Base-by-base conservation (phyloP, 2,888 invertebrate species). In the Sclerodermus sp. region DNA sequence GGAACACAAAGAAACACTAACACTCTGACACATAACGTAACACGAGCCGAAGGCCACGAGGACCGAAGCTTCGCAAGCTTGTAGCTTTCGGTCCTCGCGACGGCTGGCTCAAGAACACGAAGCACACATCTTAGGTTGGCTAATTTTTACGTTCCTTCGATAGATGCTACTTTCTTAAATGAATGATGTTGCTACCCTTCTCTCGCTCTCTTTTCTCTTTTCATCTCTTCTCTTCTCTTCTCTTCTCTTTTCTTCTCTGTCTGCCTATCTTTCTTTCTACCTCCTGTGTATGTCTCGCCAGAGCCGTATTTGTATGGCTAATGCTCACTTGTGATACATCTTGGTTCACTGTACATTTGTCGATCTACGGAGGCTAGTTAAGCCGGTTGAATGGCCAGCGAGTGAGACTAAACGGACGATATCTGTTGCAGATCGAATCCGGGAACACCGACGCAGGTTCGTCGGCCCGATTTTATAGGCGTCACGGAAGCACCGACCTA, bases 381-480 rank as follows among this genome's bases (percentile, higher is more conserved):
- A 23, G 8, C 8, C 3, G 23, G 4, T 23, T 23, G 23, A 5
- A n/a, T n/a, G n/a, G 23, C 23, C 3, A 23, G 8, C 3, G 23
- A 23, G 23, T 5, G n/a, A n/a, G n/a, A n/a, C n/a, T n/a, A n/a
- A n/a, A n/a, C n/a, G n/a, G n/a, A n/a, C n/a, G n/a, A n/a, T n/a
- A n/a, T 64, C 42, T 71, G 58, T 74, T 74, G 23, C 86, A 93
- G 93, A 87, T 93, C 93, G 68, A 93, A 93, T 82, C 93, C 93
- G 70, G 91, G 92, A 77, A 93, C 93, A 73, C 93, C 93, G 71
- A 93, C 93, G 71, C 91, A 91, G 84, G 89, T 91, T 67, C 85
- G 91, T 73, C 85, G 92, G 65, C 92, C 92, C 51, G 92, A 92
- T 81, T 93, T 92, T 82, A 91, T 92, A 77, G 87, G 90, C 68